Evolutionary conservation across 2,888 invertebrate genomes (phyloP).

Genomic region (Thysanoteuthis rhombus): DNA sequence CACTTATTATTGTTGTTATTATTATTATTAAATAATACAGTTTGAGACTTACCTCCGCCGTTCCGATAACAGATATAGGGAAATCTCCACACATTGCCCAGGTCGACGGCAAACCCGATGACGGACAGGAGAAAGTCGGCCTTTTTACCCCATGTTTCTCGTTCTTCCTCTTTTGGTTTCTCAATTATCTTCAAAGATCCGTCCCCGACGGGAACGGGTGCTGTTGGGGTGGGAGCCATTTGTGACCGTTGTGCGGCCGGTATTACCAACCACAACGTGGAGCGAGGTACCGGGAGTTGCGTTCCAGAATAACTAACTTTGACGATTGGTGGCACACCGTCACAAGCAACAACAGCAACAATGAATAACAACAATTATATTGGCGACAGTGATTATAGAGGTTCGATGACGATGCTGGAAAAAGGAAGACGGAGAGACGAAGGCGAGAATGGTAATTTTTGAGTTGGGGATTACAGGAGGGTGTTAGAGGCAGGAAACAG

Average conservation of each 20-base stretch:
- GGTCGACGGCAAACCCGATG: conserved; percentile 96
- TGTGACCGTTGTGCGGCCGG: conserved; percentile 17
- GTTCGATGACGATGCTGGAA: not conserved
- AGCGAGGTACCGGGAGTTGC: not conserved
- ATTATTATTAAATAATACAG: not conserved
- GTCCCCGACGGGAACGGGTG: conserved; percentile 43
- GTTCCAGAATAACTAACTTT: not conserved
- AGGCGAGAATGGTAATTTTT: not conserved
- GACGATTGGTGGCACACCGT: not conserved
- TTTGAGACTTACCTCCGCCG: conserved; percentile 82
- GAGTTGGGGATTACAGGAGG: not conserved
- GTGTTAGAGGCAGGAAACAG: not conserved
- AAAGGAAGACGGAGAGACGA: not conserved
- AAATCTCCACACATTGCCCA: conserved; percentile 93
- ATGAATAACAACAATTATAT: not conserved
- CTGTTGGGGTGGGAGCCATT: conserved; percentile 34
- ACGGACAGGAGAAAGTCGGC: conserved; percentile 95
- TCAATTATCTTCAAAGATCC: conserved; percentile 48
- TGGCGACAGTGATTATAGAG: not conserved
- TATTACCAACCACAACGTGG: conserved; percentile 29
- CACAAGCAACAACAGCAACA: not conserved
- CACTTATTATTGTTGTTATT: too few species aligned
- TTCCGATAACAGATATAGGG: conserved; percentile 93
- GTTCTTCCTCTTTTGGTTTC: conserved; percentile 42
- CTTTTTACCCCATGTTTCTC: conserved; percentile 90